phyloP scores from a whole-genome alignment of 1,140 invertebrate genomes.

The Heliconius nattereri region DNA sequence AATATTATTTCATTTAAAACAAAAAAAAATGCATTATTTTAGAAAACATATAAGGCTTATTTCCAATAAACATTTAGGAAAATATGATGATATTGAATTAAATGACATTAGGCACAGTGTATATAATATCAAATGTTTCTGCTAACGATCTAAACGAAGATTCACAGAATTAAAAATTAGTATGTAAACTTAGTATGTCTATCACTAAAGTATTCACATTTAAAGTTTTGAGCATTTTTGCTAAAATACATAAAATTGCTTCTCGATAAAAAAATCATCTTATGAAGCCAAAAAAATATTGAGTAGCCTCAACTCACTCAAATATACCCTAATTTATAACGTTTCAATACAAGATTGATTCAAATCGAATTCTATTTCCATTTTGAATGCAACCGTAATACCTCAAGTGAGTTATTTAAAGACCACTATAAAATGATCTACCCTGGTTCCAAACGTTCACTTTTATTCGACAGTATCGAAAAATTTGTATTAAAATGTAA shows the following conservation, averaged over 20 bases:
- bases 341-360: slow-evolving; percentile 74
- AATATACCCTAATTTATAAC: slow-evolving; percentile 50
- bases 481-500: slow-evolving; percentile 43
- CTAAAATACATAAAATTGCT: neutral
- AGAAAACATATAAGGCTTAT: too few relatives aligned
- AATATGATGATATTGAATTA: too few relatives aligned
- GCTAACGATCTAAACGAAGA: too few relatives aligned
- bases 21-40: too few relatives aligned
- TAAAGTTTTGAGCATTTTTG: neutral
- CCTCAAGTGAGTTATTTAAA: slow-evolving; percentile 36
- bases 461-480: slow-evolving; percentile 39
- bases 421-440: slow-evolving; percentile 56
- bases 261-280: too few relatives aligned
- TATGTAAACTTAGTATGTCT: too few relatives aligned
- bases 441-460: slow-evolving; percentile 29
- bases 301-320: slow-evolving; percentile 29
- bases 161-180: too few relatives aligned
- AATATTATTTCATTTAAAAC: too few relatives aligned
- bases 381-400: slow-evolving; percentile 71
- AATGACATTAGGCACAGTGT: too few relatives aligned
- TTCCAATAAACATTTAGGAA: too few relatives aligned
- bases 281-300: slow-evolving; percentile 23
- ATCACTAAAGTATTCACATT: neutral
- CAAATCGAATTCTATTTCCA: slow-evolving; percentile 65
- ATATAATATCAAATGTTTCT: too few relatives aligned